phyloP scores from a whole-genome alignment of 30 jellyfish, hydroid and myxozoan genomes.

The Morbakka virulenta region DNA sequence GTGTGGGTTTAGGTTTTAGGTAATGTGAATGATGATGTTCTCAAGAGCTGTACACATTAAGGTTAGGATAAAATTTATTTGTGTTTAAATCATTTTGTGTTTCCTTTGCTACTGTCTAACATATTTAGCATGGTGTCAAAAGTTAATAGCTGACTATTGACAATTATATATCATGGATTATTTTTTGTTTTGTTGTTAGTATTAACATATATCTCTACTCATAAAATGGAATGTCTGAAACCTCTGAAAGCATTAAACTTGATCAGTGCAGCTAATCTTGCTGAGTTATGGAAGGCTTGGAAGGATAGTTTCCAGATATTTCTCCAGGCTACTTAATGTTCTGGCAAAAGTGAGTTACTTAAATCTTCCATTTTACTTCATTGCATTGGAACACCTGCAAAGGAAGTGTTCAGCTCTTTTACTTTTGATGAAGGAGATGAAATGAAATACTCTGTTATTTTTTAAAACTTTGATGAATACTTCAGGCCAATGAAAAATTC shows the following conservation, averaged over 20 bases:
- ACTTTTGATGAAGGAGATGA: neutral
- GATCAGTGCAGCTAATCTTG: slow-evolving; percentile 26
- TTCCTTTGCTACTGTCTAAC: too few species aligned
- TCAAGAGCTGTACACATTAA: too few species aligned
- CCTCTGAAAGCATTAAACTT: slow-evolving; percentile 26
- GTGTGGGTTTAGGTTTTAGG: too few species aligned
- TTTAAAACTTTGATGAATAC: slow-evolving; percentile 15
- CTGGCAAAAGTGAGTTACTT: neutral
- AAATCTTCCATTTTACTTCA: slow-evolving; percentile 31
- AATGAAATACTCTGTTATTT: neutral
- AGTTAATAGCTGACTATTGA: too few species aligned
- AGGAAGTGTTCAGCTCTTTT: slow-evolving; percentile 8
- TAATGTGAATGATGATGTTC: too few species aligned
- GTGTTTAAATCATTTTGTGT: too few species aligned
- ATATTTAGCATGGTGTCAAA: too few species aligned
- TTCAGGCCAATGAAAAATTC: slow-evolving; percentile 25
- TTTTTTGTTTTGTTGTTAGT: too few species aligned
- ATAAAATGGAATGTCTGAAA: slow-evolving; percentile 6
- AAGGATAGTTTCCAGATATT: slow-evolving; percentile 30
- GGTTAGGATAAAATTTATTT: too few species aligned
- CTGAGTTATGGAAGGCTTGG: slow-evolving; percentile 51
- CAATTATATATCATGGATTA: too few species aligned
- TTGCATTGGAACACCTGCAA: slow-evolving; percentile 38
- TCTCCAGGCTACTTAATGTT: slow-evolving; percentile 4
- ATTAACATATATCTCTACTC: too few species aligned